Conservation (phyloP, 92 coral and sea anemone genomes). For the Palythoa heliodiscus region DNA sequence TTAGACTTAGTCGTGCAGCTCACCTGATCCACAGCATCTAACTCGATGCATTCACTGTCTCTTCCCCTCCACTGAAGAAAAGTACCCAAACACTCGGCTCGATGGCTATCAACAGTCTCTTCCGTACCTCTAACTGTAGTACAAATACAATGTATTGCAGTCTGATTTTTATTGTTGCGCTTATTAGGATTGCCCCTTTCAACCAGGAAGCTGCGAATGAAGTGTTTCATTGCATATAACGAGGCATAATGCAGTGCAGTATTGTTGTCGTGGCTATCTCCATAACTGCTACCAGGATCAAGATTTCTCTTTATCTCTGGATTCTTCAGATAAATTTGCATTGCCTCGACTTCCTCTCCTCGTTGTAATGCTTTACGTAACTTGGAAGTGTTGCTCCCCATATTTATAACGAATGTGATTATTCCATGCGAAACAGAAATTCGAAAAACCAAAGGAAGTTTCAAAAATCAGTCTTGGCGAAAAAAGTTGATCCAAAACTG, state of each 20-base stretch:
- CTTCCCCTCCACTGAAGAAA: slow-evolving; percentile 60
- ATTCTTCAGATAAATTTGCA: slow-evolving; percentile 85
- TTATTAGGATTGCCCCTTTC: slow-evolving; percentile 86
- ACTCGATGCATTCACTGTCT: slow-evolving; percentile 51
- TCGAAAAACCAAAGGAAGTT: neutral
- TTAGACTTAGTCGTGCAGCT: slow-evolving; percentile 10
- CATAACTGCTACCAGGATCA: slow-evolving; percentile 86
- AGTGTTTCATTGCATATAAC: slow-evolving; percentile 85
- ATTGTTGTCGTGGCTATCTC: slow-evolving; percentile 81
- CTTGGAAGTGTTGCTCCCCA: slow-evolving; percentile 94
- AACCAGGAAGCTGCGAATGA: slow-evolving; percentile 81
- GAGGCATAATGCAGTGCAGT: slow-evolving; percentile 87
- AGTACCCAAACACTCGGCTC: slow-evolving; percentile 79
- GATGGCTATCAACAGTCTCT: slow-evolving; percentile 64
- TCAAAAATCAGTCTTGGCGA: neutral
- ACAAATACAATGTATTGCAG: slow-evolving; percentile 84
- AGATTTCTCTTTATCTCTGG: slow-evolving; percentile 90
- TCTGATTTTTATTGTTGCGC: slow-evolving; percentile 68
- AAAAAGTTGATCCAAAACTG: neutral
- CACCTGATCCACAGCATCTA: slow-evolving; percentile 79
- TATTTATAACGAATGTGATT: slow-evolving; percentile 21
- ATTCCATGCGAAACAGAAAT: slow-evolving; percentile 1
- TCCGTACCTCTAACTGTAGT: slow-evolving; percentile 60
- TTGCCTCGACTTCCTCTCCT: slow-evolving; percentile 97
- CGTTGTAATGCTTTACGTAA: slow-evolving; percentile 95